Base-by-base conservation (phyloP, 2,888 invertebrate species). In the Mactromeris polynyma region DNA sequence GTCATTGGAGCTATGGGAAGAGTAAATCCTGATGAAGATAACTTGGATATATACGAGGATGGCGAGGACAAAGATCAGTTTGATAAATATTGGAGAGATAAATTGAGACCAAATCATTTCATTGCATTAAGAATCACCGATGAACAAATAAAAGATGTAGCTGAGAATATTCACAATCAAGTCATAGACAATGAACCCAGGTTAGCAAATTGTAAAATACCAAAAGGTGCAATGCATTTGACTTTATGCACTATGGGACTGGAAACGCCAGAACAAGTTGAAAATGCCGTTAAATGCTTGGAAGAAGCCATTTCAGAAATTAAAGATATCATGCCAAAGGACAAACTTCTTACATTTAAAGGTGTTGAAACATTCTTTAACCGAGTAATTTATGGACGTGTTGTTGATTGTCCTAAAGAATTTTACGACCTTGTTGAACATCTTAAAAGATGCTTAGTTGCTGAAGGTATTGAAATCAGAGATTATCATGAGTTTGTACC, bases 401-500 rank as follows among this genome's bases (percentile, higher is more conserved):
- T 96, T 7, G 94, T 96, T 6, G 90, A 95, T 40, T 93, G 94
- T 73, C 94, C 96, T 21, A 90, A 94, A 36, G 93, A 94, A 33
- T 96, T 97, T 84, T 69, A 92, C 19, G 91, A 94, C 3, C 94
- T 97, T 84, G 95, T 95, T 21, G 92, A 96, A 9, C 93, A 95
- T 42, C 80, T 97, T 21, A 95, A 95, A 86, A 88, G 94, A 19
- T 91, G 94, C 90, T 85, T 97, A 31, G 90, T 89, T 21, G 93
- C 95, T 54, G 93, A 93, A 26, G 96, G 96, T 4, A 92, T 97
- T 7, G 95, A 95, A 19, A 95, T 96, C 14, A 94, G 96, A n/a
- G 97, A 97, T 89, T 94, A 94, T 51, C 96, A 96, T 94, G 96
- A 96, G 21, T 97, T 94, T 92, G 95, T 96, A 9, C 97, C 97